phyloP scores from a whole-genome alignment of 2,888 invertebrate genomes.

The Cephonodes hylas region DNA sequence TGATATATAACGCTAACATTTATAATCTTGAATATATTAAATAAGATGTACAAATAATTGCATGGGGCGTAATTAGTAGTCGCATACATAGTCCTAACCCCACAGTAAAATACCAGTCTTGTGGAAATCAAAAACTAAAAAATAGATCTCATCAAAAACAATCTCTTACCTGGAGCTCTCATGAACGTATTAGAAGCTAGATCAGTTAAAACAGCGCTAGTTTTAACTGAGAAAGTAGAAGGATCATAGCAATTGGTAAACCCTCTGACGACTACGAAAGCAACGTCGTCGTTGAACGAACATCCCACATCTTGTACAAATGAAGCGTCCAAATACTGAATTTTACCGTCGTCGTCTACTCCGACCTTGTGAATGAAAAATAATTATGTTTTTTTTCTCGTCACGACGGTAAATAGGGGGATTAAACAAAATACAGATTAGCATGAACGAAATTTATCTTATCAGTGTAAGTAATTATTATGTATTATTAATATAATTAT shows the following conservation, averaged over 20 bases:
- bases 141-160: background rate
- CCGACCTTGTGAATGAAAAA: slow-evolving; percentile 69
- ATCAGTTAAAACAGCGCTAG: slow-evolving; percentile 81
- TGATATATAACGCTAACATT: background rate
- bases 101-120: no score
- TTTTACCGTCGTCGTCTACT: slow-evolving; percentile 83
- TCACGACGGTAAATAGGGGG: background rate
- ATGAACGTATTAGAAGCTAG: slow-evolving; percentile 84
- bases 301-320: slow-evolving; percentile 76
- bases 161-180: slow-evolving; percentile 83
- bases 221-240: slow-evolving; percentile 74
- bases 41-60: no score
- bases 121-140: background rate
- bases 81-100: no score
- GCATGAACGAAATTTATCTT: no score
- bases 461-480: no score
- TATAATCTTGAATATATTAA: background rate
- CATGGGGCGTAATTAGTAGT: no score
- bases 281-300: slow-evolving; percentile 71
- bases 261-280: slow-evolving; percentile 47
- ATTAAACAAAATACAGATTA: background rate
- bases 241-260: slow-evolving; percentile 80
- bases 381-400: background rate
- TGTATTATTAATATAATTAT: no score
- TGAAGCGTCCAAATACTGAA: slow-evolving; percentile 81